phyloP scores from a whole-genome alignment of 2,888 invertebrate genomes.

The Eumacrocentrus americanus region DNA sequence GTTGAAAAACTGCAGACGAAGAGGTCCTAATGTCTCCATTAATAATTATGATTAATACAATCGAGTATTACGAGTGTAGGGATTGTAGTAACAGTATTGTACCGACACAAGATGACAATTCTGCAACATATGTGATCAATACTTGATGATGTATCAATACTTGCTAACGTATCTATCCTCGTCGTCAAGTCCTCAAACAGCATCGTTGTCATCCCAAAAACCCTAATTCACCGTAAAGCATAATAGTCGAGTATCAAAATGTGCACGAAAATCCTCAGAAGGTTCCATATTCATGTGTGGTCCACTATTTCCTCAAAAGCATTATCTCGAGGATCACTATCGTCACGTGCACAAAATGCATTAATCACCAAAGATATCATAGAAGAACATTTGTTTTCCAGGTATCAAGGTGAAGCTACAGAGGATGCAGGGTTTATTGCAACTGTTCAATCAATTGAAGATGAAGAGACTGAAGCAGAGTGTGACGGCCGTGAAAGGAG shows the following conservation, averaged over 20 bases:
- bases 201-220: constrained; percentile 63
- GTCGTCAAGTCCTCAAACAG: constrained; percentile 61
- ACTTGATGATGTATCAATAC: constrained; percentile 45
- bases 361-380: background rate
- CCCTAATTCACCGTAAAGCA: no score
- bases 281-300: constrained; percentile 62
- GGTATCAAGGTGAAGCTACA: background rate
- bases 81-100: constrained; percentile 64
- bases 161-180: constrained; percentile 61
- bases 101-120: constrained; percentile 49
- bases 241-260: no score
- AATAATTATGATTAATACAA: constrained; percentile 59
- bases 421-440: background rate
- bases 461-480: constrained; percentile 34
- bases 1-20: constrained; percentile 7
- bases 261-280: constrained; percentile 56
- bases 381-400: background rate
- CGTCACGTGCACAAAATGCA: constrained; percentile 24
- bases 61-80: constrained; percentile 65
- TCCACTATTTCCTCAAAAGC: constrained; percentile 60
- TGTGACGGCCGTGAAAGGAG: no score
- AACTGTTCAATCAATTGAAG: constrained; percentile 8
- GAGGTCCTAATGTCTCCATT: constrained; percentile 25
- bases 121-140: constrained; percentile 61
- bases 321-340: constrained; percentile 63